Evolutionary conservation across 2,888 invertebrate genomes (phyloP), one percentile per base, ranked within the genome.

Genomic region (Platerodrilus igneus): DNA sequence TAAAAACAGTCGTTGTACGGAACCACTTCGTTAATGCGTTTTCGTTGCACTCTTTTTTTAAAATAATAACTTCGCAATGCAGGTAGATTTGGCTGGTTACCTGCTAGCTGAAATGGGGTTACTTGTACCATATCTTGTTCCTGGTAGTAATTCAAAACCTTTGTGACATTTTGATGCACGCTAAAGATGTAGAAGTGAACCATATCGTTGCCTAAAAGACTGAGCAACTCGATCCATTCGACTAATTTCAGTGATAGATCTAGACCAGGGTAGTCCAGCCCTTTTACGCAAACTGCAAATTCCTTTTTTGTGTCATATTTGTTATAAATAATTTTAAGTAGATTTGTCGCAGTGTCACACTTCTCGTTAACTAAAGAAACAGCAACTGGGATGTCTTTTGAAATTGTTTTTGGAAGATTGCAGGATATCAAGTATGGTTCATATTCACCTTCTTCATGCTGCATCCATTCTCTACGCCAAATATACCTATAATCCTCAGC

Each of bases 1-100:
- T 92, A 92, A 29, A 93, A 73, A 61, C 93, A 93, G 68, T 93
- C 93, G 67, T 93, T 93, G 72, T 92, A 92, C 7, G 92, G 90
- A 55, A 93, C 86, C 40, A 93, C 74, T 68, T 93, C 92, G 69
- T 90, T 89, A 66, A 91, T 86, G 3, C 92, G 75, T 68, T 92
- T 92, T 67, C 90, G 85, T 56, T 86, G 86, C 21, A 86, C 79
- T 67, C 88, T 89, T 61, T 86, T 84, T 38, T 82, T 82, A 27
- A 92, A 75, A 60, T 86, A 92, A n/a, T n/a, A n/a, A n/a, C n/a
- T n/a, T n/a, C n/a, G n/a, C n/a, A n/a, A n/a, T n/a, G n/a, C n/a
- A 0, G 87, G 86, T 29, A 83, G 76, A 66, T 90, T 91, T 0
- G 91, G 90, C 59, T 86, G 85, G 0, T 84, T 84, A 9, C 90